phyloP scores from a whole-genome alignment of 2,113 vertebrate species.

The Lipophrys pholis region DNA sequence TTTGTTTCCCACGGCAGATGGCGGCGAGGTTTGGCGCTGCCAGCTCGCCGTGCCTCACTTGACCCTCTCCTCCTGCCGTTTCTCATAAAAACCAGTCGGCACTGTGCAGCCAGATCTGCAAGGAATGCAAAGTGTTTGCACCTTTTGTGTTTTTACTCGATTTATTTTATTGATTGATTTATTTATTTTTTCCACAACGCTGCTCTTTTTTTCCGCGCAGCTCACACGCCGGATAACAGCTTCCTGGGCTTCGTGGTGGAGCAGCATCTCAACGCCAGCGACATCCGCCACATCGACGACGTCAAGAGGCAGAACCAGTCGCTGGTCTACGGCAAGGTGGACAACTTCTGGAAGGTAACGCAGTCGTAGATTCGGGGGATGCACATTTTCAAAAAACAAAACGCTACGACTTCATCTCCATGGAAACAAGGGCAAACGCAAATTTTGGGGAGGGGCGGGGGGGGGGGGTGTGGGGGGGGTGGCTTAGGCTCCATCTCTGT shows the following conservation, averaged over 20 bases:
- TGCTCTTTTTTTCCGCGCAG: constrained; percentile 83
- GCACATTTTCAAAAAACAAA: too few relatives aligned
- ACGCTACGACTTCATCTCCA: too few relatives aligned
- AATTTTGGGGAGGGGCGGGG: too few relatives aligned
- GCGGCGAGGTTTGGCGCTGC: too few relatives aligned
- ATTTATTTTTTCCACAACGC: not conserved
- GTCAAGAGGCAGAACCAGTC: constrained; percentile 99
- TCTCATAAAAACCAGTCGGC: constrained; percentile 63
- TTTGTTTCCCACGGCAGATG: too few relatives aligned
- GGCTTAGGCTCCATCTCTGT: too few relatives aligned
- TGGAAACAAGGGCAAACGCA: too few relatives aligned
- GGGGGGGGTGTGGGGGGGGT: too few relatives aligned
- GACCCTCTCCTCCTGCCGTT: constrained; percentile 63
- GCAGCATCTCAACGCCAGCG: constrained; percentile 98
- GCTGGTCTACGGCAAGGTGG: constrained; percentile 97
- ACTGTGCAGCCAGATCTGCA: constrained; percentile 24
- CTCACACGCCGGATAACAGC: constrained; percentile 98
- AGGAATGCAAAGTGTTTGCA: not conserved
- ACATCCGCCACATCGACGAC: constrained; percentile 95
- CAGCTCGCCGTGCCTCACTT: constrained; percentile 49
- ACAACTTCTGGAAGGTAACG: constrained; percentile 99
- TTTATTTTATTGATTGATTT: not conserved
- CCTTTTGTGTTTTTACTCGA: not conserved
- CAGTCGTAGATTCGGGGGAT: too few relatives aligned
- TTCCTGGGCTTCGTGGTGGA: constrained; percentile 99